A percentile compares a stretch with the other conserved stretches of the same genome.
Conservation (phyloP, 2,797 vertebrate genomes). For the Gambelia wislizenii region DNA sequence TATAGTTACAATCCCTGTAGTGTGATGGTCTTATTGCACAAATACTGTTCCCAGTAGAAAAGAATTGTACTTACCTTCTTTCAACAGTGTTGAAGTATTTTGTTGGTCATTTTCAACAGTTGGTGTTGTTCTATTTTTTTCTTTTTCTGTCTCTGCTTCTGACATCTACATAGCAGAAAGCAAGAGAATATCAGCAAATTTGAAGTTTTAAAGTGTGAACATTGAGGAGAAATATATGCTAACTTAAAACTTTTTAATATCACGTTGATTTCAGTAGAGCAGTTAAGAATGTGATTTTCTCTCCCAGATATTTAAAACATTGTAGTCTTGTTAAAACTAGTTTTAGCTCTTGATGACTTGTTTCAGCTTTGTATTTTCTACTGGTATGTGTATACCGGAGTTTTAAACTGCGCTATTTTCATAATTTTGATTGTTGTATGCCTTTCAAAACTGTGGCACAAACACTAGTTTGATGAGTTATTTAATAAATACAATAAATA, state of each 20-base stretch:
- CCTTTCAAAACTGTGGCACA: background rate
- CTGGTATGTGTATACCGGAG: background rate
- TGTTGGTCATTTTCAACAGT: slow-evolving; percentile 83
- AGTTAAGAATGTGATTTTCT: background rate
- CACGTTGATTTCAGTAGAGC: background rate
- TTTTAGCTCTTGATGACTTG: background rate
- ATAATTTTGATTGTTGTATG: background rate
- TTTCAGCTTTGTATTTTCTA: background rate
- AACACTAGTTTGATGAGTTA: background rate
- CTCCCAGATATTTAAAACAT: background rate
- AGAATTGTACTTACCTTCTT: slow-evolving; percentile 77
- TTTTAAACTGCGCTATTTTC: background rate
- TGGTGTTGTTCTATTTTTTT: slow-evolving; percentile 81
- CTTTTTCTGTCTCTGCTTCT: slow-evolving; percentile 80
- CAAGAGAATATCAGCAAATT: background rate
- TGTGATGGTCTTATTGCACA: background rate
- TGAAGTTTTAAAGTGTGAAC: background rate
- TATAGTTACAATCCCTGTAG: background rate
- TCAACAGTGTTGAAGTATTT: slow-evolving; percentile 79
- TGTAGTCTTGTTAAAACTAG: background rate
- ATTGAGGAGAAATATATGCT: background rate
- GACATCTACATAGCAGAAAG: slow-evolving; percentile 77
- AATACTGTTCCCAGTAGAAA: slow-evolving; percentile 1
- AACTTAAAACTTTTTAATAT: background rate
- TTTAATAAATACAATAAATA: background rate